Evolutionary conservation across 2,888 invertebrate genomes (phyloP), one percentile per base, ranked within the genome.

Genomic region (Cyclophora punctaria): DNA sequence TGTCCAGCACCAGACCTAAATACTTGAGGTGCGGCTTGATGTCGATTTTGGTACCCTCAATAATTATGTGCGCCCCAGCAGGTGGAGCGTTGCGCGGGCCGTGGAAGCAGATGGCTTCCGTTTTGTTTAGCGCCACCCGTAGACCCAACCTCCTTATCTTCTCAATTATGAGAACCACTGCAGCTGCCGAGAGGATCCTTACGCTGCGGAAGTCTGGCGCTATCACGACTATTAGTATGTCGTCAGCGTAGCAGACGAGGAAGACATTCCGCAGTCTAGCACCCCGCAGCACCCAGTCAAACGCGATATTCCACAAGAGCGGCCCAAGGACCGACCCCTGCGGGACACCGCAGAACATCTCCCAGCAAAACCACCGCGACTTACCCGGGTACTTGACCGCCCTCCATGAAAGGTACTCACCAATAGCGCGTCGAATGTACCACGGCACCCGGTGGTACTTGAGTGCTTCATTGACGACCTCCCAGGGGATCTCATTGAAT

Each of bases 321-420:
- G 48, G 48, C 45, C 48, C 48, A 45, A 47, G 48, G 48, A 51
- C 51, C 51, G 48, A 51, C 45, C 51, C 51, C 48, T 48, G 48
- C 48, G 48, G 48, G 48, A 51, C 51, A 45, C 51, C 51, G 48
- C 45, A 43, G 7, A 20, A 20, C 43, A 43, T 43, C 7, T 41
- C 20, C 20, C 20, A 20, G 20, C 20, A 20, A 20, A 20, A 20
- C 37, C 37, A 5, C 37, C 37, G 4, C 4, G 4, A 5, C 37
- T 37, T 37, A 37, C 4, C 4, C 4, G 4, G 4, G 37, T 37
- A 4, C 42, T 7, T 42, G n/a, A 42, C 7, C 3, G 42, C 7
- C 42, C 42, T 42, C 6, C n/a, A 4, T 4, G 42, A 3, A 1
- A 42, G 7, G 7, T 37, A 37, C 37, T 4, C 37, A 5, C 4